Evolutionary conservation across 1,140 invertebrate genomes (phyloP), one percentile per base, ranked within the genome.

Genomic region (Drosophila bocqueti): DNA sequence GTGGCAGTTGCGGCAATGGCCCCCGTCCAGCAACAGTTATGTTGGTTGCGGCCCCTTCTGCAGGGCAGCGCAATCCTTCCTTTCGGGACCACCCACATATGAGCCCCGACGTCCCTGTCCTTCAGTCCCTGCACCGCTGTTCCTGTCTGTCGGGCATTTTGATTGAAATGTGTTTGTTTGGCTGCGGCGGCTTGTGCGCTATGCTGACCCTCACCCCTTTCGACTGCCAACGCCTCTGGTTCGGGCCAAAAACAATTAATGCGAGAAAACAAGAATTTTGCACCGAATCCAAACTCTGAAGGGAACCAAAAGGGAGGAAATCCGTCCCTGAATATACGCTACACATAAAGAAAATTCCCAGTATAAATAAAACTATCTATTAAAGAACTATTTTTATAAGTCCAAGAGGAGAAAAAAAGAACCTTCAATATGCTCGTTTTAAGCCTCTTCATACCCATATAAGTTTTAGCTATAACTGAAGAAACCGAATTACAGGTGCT

Each of bases 81-180:
- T 26, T n/a, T 15, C n/a, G 81, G 68, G 73, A 55, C 72, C 81
- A 78, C 74, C 85, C 81, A 83, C 84, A 82, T 76, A 60, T 66
- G 29, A 46, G 18, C 18, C 46, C 52, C 46, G 8, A 13, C 13
- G 18, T 15, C 18, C 29, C 49, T 52, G 55, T 63, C 67, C 65
- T 21, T 46, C 59, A 26, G 58, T 63, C 60, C 59, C 68, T 38
- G 60, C 64, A 52, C 29, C 15, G 16, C 36, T 38, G 55, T 69
- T 61, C 65, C 65, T 50, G 60, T 69, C 67, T 67, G 80, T 84
- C 73, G 72, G 64, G 60, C 71, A 73, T 84, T 89, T 84, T 84
- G 85, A 89, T 89, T 89, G 81, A 89, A 89, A 89, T 90, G 81
- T 89, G 85, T 84, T 89, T 89, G 85, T 90, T 89, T 84, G 81